phyloP scores from a whole-genome alignment of 2,797 vertebrate genomes.

The Emydoidea blandingii region DNA sequence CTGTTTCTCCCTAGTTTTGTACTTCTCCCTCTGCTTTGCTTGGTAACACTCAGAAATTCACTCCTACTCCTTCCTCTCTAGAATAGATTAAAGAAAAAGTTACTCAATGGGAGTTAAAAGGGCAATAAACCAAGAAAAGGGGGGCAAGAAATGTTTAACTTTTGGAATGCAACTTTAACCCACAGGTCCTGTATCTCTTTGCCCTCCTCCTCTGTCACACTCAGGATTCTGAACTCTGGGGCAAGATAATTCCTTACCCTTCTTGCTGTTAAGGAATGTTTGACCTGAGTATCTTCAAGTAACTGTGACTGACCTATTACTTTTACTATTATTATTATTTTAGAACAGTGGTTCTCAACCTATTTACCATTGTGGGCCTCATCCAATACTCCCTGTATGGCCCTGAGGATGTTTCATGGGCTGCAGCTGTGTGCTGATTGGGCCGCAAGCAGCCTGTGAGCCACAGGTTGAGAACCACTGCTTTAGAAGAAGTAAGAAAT shows the following conservation, averaged over 20 bases:
- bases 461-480: too few relatives aligned
- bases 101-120: slow-evolving; percentile 35
- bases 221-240: background rate
- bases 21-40: slow-evolving; percentile 22
- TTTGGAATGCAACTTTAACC: slow-evolving; percentile 36
- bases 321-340: too few relatives aligned
- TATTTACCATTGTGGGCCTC: too few relatives aligned
- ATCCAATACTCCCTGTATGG: too few relatives aligned
- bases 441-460: too few relatives aligned
- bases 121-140: slow-evolving; percentile 47
- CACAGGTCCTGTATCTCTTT: slow-evolving; percentile 36
- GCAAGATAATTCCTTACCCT: background rate
- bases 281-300: background rate
- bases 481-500: background rate
- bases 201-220: background rate
- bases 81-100: slow-evolving; percentile 39
- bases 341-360: too few relatives aligned
- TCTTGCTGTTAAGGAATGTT: slow-evolving; percentile 16
- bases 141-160: background rate
- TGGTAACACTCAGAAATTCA: slow-evolving; percentile 16
- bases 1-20: slow-evolving; percentile 18
- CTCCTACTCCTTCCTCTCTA: background rate
- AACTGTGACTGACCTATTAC: background rate
- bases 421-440: too few relatives aligned
- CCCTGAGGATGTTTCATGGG: too few relatives aligned